Base-by-base conservation (phyloP, 2,113 vertebrate species). In the Petrocephalus microphthalmus region DNA sequence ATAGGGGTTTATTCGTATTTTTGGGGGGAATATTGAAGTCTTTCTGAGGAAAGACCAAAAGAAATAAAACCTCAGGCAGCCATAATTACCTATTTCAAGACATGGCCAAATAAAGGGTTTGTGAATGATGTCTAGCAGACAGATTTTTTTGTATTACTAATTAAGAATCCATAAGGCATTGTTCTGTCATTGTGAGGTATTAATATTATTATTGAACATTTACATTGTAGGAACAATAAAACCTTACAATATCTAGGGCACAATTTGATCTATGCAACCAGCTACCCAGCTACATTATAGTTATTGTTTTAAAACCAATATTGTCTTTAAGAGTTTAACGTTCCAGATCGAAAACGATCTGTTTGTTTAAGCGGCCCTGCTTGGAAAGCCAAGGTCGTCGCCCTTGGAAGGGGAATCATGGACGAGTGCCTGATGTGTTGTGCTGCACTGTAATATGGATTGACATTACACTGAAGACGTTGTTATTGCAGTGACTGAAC, bases 401-500 rank as follows among this genome's bases (percentile, higher is more conserved):
- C 20, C 29, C 53, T 84, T 88, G 42, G 81, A 57, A 60, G 2
- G 53, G 22, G 22, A 53, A 42, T 64, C 85, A 52, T 74, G 45
- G 25, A 88, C 89, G 90, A 87, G 89, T 88, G 51, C 90, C 89
- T 92, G 90, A 92, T 91, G 89, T 89, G 90, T 89, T 88, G 15
- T 42, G 87, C 67, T 90, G 53, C 82, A 88, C 89, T 74, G 37
- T 94, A 93, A 94, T 92, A 88, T 84, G 6, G 90, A 91, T 90
- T 93, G 92, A 94, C 92, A 90, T 93, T 91, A 92, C 93, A 93
- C 91, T 89, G 87, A 89, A 93, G 88, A 89, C 87, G 87, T 82
- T 94, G 92, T 95, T 95, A 94, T 95, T 90, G 92, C 89, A 94
- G 90, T 89, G 91, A 92, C 90, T 90, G 87, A 88, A 91, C 87